Base-by-base conservation (phyloP, 1,140 invertebrate genomes). In the Lepidurus packardi region DNA sequence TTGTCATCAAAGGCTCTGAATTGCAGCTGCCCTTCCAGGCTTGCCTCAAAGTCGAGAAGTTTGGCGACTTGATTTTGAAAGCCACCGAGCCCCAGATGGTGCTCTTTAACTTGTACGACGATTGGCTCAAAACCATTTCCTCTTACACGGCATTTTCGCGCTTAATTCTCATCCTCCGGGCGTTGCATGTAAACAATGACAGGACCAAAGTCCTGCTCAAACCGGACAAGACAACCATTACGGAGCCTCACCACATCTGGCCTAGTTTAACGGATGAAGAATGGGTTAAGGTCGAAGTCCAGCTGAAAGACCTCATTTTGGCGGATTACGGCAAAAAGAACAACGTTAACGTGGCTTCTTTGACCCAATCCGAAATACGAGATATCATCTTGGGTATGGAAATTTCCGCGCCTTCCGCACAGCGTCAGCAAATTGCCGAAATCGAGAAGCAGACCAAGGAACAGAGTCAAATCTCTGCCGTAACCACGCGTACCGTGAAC, bases 281-380 rank as follows among this genome's bases (percentile, higher is more conserved):
- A 86, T 99, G 98, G 98, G 98, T 99, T 81, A 98, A 98, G 85
- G 96, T 98, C 21, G 98, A 99, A 87, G 95, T 98, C 16, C 94
- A 98, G 82, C 87, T 99, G 1, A 99, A 99, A 85, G 98, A 99
- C 87, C 89, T 99, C 7, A 99, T 99, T 84, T 85, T 99, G 21
- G 97, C 97, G 47, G 98, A 99, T 87, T 99, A 99, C 84, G 98
- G 98, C 82, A 99, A 99, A 87, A 99, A 99, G 87, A 99, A 99
- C 86, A 99, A 99, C 83, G 98, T 99, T 0, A 99, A 99, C 85
- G 97, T 99, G 0, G 97, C 96, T 0, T 99, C 97, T 0, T 87
- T 99, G 11, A 99, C 98, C 0, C 98, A 99, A 84, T 98, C 97
- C 0, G 98, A 99, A 88, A 99, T 99, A 82, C 91, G 98, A 79